phyloP scores from a whole-genome alignment of 2,797 vertebrate species.

The Thalassophryne amazonica region DNA sequence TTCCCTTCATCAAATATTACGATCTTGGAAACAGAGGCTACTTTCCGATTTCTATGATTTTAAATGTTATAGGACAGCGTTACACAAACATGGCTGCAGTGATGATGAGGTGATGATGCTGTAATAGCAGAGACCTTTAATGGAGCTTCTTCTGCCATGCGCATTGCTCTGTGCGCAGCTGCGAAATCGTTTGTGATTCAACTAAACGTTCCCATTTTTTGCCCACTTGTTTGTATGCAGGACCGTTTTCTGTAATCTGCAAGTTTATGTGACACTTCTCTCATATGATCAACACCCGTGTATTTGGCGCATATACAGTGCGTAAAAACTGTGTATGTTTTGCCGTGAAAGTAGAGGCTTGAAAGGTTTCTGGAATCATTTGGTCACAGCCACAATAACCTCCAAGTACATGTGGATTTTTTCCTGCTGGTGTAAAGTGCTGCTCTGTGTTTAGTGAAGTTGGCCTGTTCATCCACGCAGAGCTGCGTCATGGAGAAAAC shows the following conservation, averaged over 20 bases:
- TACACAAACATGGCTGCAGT: constrained; percentile 3
- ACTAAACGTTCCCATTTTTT: too few relatives aligned
- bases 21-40: constrained; percentile 2
- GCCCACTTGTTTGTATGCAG: too few relatives aligned
- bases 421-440: constrained; percentile 7
- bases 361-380: constrained; percentile 7
- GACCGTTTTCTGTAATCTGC: too few relatives aligned
- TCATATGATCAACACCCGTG: too few relatives aligned
- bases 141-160: background rate
- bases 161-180: background rate
- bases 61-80: constrained; percentile 1
- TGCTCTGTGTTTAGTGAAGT: constrained; percentile 14
- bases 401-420: constrained; percentile 13
- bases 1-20: constrained; percentile 1
- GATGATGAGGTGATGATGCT: constrained; percentile 36
- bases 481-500: too few relatives aligned
- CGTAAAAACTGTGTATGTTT: background rate
- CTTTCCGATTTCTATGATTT: background rate
- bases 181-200: background rate
- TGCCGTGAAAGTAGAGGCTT: background rate
- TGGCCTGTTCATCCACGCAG: constrained; percentile 12
- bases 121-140: constrained; percentile 22
- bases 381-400: constrained; percentile 14
- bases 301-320: too few relatives aligned
- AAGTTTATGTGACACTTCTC: too few relatives aligned